Percentiles rank a stretch among this genome's conserved stretches.
Conservation (phyloP, 2,888 invertebrate species). For the Zaprionus bogoriensis region DNA sequence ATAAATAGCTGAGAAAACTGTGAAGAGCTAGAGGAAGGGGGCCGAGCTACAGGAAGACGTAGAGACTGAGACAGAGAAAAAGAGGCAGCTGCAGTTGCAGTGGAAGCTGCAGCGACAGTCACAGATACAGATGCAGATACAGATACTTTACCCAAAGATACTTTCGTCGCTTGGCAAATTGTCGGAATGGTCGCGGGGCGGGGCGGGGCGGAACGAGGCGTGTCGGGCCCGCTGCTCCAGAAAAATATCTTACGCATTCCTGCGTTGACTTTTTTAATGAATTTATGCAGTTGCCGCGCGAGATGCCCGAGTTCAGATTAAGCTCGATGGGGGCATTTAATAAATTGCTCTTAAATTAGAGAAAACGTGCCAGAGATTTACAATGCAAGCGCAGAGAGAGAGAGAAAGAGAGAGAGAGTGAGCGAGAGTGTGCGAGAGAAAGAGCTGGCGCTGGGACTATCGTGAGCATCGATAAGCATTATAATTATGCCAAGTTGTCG, state of each 20-base stretch:
- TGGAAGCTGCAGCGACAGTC: not conserved
- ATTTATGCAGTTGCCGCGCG: conserved; percentile 66
- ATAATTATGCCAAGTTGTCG: conserved; percentile 27
- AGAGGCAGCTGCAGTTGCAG: conserved; percentile 3
- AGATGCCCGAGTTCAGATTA: conserved; percentile 70
- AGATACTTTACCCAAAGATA: conserved; percentile 21
- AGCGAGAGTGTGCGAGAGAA: conserved; percentile 33
- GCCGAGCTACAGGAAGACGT: too few relatives aligned
- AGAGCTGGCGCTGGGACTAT: conserved; percentile 17
- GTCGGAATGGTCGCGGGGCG: too few relatives aligned
- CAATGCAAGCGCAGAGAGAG: not conserved
- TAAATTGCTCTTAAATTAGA: conserved; percentile 70
- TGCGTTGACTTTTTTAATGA: conserved; percentile 53
- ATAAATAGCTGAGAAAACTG: conserved; percentile 1
- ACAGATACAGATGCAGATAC: conserved; percentile 10
- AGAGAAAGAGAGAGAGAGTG: not conserved
- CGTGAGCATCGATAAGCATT: conserved; percentile 36
- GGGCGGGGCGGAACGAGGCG: too few relatives aligned
- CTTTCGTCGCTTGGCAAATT: conserved; percentile 53
- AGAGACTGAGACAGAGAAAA: too few relatives aligned
- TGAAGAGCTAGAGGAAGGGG: too few relatives aligned
- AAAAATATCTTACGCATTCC: conserved; percentile 66
- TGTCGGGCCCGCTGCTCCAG: too few relatives aligned
- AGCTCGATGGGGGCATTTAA: conserved; percentile 60
- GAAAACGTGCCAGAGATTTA: conserved; percentile 3